phyloP scores from a whole-genome alignment of 2,113 vertebrate species.

The Tetraodon nigroviridis region DNA sequence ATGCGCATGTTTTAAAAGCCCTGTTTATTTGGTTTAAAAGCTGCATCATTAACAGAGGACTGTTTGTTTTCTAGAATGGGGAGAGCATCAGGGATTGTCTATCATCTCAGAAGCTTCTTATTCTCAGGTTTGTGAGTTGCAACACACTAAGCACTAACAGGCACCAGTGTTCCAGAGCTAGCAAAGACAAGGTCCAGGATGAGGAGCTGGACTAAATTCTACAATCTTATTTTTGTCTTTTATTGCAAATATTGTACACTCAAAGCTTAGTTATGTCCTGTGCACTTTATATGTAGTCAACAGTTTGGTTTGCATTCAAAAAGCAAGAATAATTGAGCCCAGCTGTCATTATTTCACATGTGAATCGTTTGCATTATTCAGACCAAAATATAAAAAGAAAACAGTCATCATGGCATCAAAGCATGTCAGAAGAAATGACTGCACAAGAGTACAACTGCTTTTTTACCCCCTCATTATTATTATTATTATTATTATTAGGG shows the following conservation, averaged over 20 bases:
- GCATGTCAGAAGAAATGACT: too few relatives aligned
- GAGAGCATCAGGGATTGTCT: slow-evolving; percentile 53
- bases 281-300: too few relatives aligned
- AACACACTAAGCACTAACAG: slow-evolving; percentile 60
- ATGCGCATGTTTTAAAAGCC: slow-evolving; percentile 71
- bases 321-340: too few relatives aligned
- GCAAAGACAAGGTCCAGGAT: slow-evolving; percentile 50
- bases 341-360: too few relatives aligned
- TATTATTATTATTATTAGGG: too few relatives aligned
- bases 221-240: not conserved
- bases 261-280: too few relatives aligned
- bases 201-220: slow-evolving; percentile 43
- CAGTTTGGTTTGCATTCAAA: too few relatives aligned
- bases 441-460: too few relatives aligned
- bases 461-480: too few relatives aligned
- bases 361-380: too few relatives aligned
- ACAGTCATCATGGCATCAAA: too few relatives aligned
- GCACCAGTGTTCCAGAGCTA: slow-evolving; percentile 71
- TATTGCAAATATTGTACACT: not conserved
- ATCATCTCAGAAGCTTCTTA: slow-evolving; percentile 53
- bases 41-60: slow-evolving; percentile 50
- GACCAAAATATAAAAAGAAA: too few relatives aligned
- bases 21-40: slow-evolving; percentile 64
- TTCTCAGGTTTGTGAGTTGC: slow-evolving; percentile 46
- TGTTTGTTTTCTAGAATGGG: slow-evolving; percentile 48